phyloP scores from a whole-genome alignment of 2,113 vertebrate genomes.

The Tricholaema leucomelas region DNA sequence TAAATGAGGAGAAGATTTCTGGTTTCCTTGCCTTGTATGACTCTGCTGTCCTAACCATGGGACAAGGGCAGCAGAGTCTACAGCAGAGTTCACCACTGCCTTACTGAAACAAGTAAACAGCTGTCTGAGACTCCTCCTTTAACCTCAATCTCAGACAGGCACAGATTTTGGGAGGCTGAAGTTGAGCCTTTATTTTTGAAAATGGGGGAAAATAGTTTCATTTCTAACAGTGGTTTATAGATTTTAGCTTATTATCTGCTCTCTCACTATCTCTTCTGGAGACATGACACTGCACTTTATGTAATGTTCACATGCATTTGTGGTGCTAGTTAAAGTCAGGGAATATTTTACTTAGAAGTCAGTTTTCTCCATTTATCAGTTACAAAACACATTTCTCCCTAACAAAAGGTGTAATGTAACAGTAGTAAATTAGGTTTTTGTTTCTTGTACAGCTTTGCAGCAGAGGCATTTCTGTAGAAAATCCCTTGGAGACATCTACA shows the following conservation, averaged over 20 bases:
- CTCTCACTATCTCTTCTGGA: not conserved
- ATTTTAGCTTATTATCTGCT: not conserved
- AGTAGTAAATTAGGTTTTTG: not conserved
- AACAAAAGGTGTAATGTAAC: not conserved
- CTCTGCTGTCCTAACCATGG: not conserved
- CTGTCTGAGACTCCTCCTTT: not conserved
- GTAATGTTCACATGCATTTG: not conserved
- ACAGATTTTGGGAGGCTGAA: not conserved
- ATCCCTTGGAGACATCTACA: slow-evolving; percentile 61
- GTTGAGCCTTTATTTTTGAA: not conserved
- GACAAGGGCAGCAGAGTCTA: not conserved
- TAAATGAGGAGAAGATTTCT: not conserved
- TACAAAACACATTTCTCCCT: not conserved
- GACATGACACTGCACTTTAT: not conserved
- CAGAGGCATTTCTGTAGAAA: slow-evolving; percentile 66
- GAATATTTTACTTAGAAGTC: not conserved
- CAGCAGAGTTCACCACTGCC: not conserved
- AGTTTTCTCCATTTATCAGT: not conserved
- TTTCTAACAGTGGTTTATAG: not conserved
- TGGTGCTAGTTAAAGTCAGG: not conserved
- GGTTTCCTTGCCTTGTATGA: not conserved
- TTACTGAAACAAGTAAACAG: not conserved
- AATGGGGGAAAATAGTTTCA: not conserved
- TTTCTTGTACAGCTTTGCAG: slow-evolving; percentile 71
- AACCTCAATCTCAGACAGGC: not conserved